These are phyloP conservation scores for Dromiciops gliroides DNA, from an alignment of 2,113 vertebrate genomes.

Conservation along the genomic window DNA sequence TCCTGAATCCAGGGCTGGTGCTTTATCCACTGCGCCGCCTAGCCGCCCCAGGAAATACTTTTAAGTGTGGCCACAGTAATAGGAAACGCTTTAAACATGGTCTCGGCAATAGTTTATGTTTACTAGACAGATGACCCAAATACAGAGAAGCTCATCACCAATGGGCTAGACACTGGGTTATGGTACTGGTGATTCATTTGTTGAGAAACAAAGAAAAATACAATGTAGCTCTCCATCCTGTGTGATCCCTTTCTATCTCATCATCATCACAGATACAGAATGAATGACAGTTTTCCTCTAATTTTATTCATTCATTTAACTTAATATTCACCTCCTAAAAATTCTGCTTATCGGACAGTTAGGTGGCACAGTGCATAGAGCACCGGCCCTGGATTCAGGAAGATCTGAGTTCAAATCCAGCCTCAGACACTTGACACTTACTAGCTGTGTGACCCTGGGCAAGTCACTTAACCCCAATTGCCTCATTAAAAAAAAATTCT, in stretches of 20 bases:
- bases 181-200: background rate
- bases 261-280: background rate
- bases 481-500: no score
- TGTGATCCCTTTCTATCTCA: background rate
- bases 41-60: background rate
- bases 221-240: background rate
- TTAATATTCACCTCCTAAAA: background rate
- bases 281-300: background rate
- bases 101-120: background rate
- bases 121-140: background rate
- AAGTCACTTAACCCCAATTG: no score
- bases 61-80: background rate
- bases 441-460: no score
- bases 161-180: background rate
- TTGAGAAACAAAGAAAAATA: background rate
- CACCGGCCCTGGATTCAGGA: no score
- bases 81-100: background rate
- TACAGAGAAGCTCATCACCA: background rate
- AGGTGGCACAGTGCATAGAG: no score
- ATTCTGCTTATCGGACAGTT: background rate
- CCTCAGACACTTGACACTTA: no score
- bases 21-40: no score
- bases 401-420: no score
- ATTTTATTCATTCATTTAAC: background rate
- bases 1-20: no score